These are phyloP conservation scores for Harpagus bidentatus DNA, from an alignment of 2,113 vertebrate genomes.

Conservation along the genomic window DNA sequence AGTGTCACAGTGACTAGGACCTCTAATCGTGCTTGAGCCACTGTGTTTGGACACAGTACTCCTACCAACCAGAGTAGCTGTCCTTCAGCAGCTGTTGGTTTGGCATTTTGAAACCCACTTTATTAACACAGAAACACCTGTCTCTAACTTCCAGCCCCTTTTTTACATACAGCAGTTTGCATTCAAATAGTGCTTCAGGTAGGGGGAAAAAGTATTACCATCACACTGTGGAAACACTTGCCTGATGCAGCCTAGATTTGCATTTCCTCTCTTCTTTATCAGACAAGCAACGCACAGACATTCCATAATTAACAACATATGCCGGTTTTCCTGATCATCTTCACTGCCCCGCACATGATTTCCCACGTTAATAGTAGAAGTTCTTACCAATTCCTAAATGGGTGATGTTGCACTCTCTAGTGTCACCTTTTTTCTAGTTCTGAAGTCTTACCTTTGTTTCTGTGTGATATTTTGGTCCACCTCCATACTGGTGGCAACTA, in stretches of 20 bases:
- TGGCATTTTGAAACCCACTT: neutral
- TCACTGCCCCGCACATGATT: neutral
- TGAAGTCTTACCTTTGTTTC: neutral
- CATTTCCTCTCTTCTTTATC: neutral
- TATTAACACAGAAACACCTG: neutral
- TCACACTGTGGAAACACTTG: neutral
- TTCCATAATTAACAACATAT: neutral
- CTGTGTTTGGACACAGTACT: neutral
- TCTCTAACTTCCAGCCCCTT: neutral
- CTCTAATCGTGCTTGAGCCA: neutral
- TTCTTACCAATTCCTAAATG: neutral
- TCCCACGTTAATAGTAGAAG: neutral
- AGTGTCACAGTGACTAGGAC: neutral
- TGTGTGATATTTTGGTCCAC: neutral
- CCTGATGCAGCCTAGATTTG: neutral
- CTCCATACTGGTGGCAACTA: neutral
- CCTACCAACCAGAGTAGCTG: neutral
- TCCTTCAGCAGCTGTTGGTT: neutral
- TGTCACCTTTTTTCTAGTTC: neutral
- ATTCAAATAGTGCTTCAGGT: neutral
- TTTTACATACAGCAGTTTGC: neutral
- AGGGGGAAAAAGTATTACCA: neutral
- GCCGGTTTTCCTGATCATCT: neutral
- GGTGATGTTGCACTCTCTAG: neutral
- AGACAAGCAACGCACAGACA: neutral